These are phyloP conservation scores for Mixornis gularis DNA, from an alignment of 2,113 vertebrate genomes.

Conservation along the genomic window DNA sequence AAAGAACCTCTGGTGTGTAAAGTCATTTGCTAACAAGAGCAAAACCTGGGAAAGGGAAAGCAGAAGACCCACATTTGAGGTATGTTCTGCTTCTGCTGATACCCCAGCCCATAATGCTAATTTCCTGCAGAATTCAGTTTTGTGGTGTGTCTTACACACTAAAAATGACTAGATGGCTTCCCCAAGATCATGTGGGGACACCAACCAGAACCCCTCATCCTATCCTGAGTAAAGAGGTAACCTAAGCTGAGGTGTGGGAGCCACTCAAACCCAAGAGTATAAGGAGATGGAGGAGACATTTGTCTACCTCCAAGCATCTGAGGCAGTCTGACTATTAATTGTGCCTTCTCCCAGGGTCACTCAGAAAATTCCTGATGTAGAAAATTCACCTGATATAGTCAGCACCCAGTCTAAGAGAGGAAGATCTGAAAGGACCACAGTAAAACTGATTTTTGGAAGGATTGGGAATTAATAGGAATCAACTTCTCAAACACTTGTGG, in stretches of 20 bases:
- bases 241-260: neutral
- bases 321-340: neutral
- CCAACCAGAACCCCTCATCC: neutral
- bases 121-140: neutral
- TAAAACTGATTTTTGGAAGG: neutral
- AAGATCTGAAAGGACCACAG: neutral
- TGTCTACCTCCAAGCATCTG: neutral
- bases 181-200: neutral
- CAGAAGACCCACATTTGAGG: neutral
- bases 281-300: neutral
- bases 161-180: neutral
- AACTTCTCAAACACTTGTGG: neutral
- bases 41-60: neutral
- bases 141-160: neutral
- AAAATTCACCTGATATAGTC: neutral
- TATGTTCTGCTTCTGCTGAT: neutral
- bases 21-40: neutral
- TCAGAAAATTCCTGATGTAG: neutral
- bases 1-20: neutral
- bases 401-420: neutral
- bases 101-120: neutral
- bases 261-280: neutral
- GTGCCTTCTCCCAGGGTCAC: neutral
- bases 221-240: neutral
- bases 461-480: neutral